A percentile compares a stretch with the other conserved stretches of the same genome.
Evolutionary conservation across 2,797 vertebrate species (phyloP).

Genomic region (Silurus aristotelis): DNA sequence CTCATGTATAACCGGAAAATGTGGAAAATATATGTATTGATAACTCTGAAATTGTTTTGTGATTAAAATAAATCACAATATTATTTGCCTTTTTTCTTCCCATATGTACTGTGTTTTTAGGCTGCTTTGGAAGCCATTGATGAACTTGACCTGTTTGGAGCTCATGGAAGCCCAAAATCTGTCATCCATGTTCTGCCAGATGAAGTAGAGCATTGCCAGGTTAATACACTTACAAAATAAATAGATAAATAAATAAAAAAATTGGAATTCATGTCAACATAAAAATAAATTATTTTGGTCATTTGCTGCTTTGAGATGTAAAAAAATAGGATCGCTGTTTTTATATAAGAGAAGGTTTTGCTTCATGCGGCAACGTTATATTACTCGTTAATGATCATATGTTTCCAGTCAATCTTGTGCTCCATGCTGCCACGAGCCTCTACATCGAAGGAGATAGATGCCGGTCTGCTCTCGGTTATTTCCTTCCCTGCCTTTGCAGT

Average conservation of each 20-base stretch:
- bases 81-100: not conserved
- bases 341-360: not conserved
- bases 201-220: slow-evolving; percentile 98
- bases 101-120: slow-evolving; percentile 66
- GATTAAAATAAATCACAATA: not conserved
- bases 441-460: slow-evolving; percentile 97
- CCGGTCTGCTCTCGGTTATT: slow-evolving; percentile 94
- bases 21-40: not conserved
- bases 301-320: not conserved
- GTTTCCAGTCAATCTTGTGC: slow-evolving; percentile 89
- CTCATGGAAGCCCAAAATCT: slow-evolving; percentile 90
- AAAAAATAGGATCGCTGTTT: too few relatives aligned
- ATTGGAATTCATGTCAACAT: not conserved
- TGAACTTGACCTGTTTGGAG: slow-evolving; percentile 96
- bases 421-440: slow-evolving; percentile 97
- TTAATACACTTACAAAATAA: slow-evolving; percentile 60
- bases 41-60: not conserved
- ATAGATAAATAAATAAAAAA: too few relatives aligned
- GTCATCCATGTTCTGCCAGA: slow-evolving; percentile 97
- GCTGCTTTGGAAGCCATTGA: slow-evolving; percentile 97
- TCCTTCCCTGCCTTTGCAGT: slow-evolving; percentile 97
- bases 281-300: not conserved
- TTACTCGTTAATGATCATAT: slow-evolving; percentile 34
- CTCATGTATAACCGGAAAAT: not conserved
- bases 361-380: accelerated